Conservation (phyloP, 2,113 vertebrate genomes). For the Setophaga coronata region DNA sequence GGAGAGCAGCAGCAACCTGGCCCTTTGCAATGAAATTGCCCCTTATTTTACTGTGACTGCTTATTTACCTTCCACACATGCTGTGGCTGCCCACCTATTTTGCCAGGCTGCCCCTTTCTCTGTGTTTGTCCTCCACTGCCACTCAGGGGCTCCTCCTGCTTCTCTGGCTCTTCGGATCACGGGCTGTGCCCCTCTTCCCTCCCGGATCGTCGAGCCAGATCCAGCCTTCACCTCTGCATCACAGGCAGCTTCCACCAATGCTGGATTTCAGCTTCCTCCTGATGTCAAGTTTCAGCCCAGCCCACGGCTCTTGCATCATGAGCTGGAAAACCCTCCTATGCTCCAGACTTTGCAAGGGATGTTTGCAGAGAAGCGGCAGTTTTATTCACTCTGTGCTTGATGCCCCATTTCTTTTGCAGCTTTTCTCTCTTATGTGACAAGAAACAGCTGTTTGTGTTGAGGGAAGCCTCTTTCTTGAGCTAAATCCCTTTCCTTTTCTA, state of each 20-base stretch:
- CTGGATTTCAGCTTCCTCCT: background rate
- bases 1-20: background rate
- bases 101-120: background rate
- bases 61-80: background rate
- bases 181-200: background rate
- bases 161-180: background rate
- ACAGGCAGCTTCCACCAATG: slow-evolving; percentile 2
- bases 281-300: background rate
- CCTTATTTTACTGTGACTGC: background rate
- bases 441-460: background rate
- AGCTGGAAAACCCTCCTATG: background rate
- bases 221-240: slow-evolving; percentile 42
- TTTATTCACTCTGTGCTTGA: background rate
- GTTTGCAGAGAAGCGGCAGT: background rate
- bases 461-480: background rate
- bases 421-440: background rate
- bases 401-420: background rate
- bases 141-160: background rate
- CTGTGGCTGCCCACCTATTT: background rate
- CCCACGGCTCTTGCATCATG: background rate
- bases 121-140: background rate
- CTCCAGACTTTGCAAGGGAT: background rate
- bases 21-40: background rate
- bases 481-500: background rate
- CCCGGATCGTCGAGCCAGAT: background rate